Evolutionary conservation across 64 coral and sea anemone genomes (phyloP).

Genomic region (Montipora efflorescens): DNA sequence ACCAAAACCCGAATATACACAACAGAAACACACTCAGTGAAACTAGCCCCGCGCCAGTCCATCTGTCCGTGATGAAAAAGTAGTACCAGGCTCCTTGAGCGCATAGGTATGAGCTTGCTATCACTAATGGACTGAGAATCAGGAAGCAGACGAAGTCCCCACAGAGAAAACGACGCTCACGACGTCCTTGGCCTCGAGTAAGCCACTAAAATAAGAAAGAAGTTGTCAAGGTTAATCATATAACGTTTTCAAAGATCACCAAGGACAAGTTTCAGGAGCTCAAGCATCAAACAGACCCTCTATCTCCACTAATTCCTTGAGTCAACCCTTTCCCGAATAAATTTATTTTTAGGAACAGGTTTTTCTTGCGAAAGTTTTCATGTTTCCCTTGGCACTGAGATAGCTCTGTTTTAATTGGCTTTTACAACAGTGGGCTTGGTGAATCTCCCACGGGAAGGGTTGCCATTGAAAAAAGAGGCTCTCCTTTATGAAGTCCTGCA

Average conservation of each 20-base stretch:
- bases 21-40: constrained; percentile 79
- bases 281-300: too few species aligned
- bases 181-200: constrained; percentile 49
- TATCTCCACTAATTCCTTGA: too few species aligned
- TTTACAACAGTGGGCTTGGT: too few species aligned
- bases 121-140: constrained; percentile 74
- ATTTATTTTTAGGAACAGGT: too few species aligned
- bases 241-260: neutral
- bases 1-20: constrained; percentile 82
- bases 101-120: constrained; percentile 79
- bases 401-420: too few species aligned
- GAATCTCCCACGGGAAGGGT: too few species aligned
- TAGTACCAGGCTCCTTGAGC: constrained; percentile 86
- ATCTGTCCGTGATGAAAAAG: constrained; percentile 59
- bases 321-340: too few species aligned
- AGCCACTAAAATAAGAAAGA: constrained; percentile 67
- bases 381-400: too few species aligned
- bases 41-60: constrained; percentile 80
- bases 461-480: too few species aligned
- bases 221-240: neutral
- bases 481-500: too few species aligned
- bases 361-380: too few species aligned
- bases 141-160: constrained; percentile 79
- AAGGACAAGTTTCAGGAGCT: neutral
- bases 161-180: constrained; percentile 82